Percentiles rank a stretch among this genome's conserved stretches.
Evolutionary conservation across 1,140 invertebrate species (phyloP).

Genomic region (Drosophila miranda): DNA sequence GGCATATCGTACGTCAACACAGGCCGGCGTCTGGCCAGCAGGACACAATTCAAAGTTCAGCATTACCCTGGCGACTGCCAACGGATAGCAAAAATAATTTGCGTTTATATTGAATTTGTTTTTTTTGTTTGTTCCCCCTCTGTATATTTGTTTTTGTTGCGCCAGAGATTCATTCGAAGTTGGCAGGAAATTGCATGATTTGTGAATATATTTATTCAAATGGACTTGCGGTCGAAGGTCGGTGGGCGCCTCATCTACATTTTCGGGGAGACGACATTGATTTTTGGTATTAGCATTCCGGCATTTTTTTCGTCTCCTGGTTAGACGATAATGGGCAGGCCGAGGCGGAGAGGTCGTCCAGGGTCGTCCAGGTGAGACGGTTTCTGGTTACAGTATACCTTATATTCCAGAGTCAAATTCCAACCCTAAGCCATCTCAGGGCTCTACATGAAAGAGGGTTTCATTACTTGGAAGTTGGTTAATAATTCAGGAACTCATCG

Average conservation of each 20-base stretch:
- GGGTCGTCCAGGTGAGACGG: too few species aligned
- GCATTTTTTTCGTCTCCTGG: conserved; percentile 3
- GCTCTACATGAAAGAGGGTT: not conserved
- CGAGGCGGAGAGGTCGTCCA: too few species aligned
- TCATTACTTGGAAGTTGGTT: not conserved
- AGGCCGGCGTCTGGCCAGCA: conserved; percentile 11
- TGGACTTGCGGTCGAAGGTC: conserved; percentile 1
- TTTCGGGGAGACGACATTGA: conserved; percentile 43
- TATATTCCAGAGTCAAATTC: too few species aligned
- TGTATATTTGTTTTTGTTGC: conserved; percentile 6
- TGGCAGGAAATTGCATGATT: conserved; percentile 50
- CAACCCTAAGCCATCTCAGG: too few species aligned
- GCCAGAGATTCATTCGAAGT: conserved; percentile 19
- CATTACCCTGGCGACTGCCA: conserved; percentile 13
- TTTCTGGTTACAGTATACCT: not conserved
- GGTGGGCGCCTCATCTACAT: conserved; percentile 31
- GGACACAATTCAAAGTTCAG: conserved; percentile 26
- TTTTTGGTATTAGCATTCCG: conserved; percentile 38
- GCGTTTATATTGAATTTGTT: conserved; percentile 70
- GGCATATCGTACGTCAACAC: conserved; percentile 12
- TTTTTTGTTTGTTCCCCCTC: conserved; percentile 6
- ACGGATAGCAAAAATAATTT: conserved; percentile 62
- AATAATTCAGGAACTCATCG: not conserved
- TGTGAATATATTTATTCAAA: conserved; percentile 70
- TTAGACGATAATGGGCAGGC: conserved; percentile 3